These are phyloP conservation scores for Frankliniella intonsa DNA, from an alignment of 2,888 invertebrate genomes.

Conservation along the genomic window DNA sequence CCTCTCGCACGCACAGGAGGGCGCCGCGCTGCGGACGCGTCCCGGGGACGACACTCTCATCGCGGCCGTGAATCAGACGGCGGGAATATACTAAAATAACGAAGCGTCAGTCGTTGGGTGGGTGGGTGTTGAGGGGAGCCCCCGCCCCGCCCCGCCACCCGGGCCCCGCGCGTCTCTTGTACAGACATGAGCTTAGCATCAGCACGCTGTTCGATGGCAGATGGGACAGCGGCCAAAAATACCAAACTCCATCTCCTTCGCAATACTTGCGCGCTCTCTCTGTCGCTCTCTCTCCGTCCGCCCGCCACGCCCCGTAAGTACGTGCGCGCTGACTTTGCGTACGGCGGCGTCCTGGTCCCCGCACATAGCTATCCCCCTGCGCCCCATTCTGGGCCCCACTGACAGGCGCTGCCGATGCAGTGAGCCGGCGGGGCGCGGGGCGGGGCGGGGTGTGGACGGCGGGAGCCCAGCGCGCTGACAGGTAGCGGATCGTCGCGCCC, in stretches of 20 bases:
- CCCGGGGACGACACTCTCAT: background rate
- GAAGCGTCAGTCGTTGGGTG: background rate
- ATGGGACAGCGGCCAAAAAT: conserved; percentile 26
- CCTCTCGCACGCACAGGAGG: background rate
- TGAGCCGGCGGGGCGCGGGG: background rate
- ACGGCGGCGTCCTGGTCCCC: background rate
- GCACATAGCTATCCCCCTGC: background rate
- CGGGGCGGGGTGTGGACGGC: background rate
- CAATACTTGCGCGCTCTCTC: background rate
- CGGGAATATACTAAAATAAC: conserved; percentile 17
- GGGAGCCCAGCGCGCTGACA: background rate
- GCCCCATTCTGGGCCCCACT: background rate
- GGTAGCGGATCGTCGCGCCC: background rate
- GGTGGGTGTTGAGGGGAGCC: background rate
- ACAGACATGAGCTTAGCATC: conserved; percentile 26
- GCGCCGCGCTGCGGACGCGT: background rate
- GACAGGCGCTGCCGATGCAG: conserved; percentile 21
- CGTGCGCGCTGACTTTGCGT: background rate
- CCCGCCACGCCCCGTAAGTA: background rate
- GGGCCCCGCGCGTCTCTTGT: background rate
- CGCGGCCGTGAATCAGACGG: conserved; percentile 5
- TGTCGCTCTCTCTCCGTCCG: background rate
- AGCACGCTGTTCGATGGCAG: conserved; percentile 18
- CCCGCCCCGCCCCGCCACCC: too few relatives aligned
- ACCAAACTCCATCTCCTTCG: conserved; percentile 4